These are phyloP conservation scores for Sapayoa aenigma DNA, from an alignment of 2,113 vertebrate genomes.

Conservation along the genomic window DNA sequence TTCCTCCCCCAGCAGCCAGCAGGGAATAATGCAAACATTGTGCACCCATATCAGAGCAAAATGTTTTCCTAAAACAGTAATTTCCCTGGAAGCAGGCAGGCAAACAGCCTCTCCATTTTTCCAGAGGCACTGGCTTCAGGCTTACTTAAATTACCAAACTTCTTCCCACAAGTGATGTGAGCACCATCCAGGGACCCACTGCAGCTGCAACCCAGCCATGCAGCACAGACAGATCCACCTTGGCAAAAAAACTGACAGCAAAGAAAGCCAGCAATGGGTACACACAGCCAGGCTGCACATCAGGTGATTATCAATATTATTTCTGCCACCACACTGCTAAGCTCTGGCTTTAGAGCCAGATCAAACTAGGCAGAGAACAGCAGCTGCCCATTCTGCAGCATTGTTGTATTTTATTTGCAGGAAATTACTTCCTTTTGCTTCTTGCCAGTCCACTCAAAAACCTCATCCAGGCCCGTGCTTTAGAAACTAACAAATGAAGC, in stretches of 20 bases:
- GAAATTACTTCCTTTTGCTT: not conserved
- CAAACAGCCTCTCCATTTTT: not conserved
- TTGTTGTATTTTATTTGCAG: not conserved
- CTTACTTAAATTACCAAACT: not conserved
- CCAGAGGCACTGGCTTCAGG: not conserved
- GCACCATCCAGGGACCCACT: not conserved
- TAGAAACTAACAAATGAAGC: not conserved
- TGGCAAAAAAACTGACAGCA: not conserved
- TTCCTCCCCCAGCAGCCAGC: not conserved
- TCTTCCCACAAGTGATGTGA: not conserved
- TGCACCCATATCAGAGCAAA: not conserved
- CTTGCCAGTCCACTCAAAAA: not conserved
- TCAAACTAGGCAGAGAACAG: not conserved
- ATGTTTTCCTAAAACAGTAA: not conserved
- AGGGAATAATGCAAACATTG: not conserved
- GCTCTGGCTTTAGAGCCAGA: not conserved
- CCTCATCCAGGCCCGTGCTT: not conserved
- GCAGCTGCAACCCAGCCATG: not conserved
- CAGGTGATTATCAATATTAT: not conserved
- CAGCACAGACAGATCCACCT: not conserved
- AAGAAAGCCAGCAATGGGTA: not conserved
- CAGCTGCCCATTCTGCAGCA: not conserved
- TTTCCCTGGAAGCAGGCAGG: not conserved
- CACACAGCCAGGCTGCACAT: not conserved
- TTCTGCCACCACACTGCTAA: not conserved